phyloP scores from a whole-genome alignment of 2,797 vertebrate genomes.

The Gymnocypris eckloni region DNA sequence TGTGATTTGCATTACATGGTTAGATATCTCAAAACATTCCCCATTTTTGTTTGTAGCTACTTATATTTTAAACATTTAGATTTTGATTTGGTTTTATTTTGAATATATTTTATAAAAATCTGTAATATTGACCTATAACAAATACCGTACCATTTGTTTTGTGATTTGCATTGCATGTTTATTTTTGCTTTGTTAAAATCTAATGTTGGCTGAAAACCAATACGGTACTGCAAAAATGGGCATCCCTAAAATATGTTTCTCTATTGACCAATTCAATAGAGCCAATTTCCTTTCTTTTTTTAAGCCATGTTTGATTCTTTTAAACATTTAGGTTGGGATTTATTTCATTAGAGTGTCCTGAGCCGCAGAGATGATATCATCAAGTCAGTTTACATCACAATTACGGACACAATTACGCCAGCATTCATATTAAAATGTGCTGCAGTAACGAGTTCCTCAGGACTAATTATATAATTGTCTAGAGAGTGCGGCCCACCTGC shows the following conservation, averaged over 20 bases:
- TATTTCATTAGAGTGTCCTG: not conserved
- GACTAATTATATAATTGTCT: slow-evolving; percentile 54
- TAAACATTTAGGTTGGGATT: not conserved
- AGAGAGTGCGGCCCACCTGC: slow-evolving; percentile 52
- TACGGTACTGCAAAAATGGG: not conserved
- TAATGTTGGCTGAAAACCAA: not conserved
- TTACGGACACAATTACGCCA: slow-evolving; percentile 28
- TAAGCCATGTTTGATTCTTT: not conserved
- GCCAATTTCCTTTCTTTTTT: not conserved
- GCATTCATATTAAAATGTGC: slow-evolving; percentile 3
- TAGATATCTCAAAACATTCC: not conserved
- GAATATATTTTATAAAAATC: not conserved
- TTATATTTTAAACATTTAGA: not conserved
- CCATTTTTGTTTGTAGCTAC: not conserved
- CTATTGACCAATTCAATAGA: not conserved
- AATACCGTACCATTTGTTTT: not conserved
- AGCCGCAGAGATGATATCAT: not conserved
- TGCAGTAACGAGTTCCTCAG: slow-evolving; percentile 39
- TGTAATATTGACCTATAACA: not conserved
- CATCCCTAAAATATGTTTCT: not conserved
- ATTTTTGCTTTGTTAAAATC: not conserved
- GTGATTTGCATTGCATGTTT: not conserved
- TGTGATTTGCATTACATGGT: not conserved
- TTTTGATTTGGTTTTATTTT: not conserved
- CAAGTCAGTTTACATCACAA: slow-evolving; percentile 22